Percentiles rank a stretch among this genome's conserved stretches.
These are phyloP conservation scores for Todiramphus chloris DNA, from an alignment of 2,113 vertebrate species.

Conservation along the genomic window DNA sequence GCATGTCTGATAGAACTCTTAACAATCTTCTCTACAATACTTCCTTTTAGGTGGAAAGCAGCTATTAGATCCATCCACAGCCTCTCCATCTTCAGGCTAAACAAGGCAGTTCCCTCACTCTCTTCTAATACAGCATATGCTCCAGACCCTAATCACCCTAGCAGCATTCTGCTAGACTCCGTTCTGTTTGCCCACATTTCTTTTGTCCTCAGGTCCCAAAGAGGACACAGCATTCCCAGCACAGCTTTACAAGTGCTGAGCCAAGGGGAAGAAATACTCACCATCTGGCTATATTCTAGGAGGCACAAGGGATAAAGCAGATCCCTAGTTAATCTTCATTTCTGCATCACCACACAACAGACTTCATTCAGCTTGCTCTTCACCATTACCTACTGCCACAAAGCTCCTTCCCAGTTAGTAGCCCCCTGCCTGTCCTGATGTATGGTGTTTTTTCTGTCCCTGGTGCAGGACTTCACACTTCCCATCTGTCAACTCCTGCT, in stretches of 20 bases:
- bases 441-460: background rate
- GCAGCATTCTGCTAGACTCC: background rate
- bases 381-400: background rate
- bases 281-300: background rate
- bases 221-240: background rate
- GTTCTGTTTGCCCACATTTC: background rate
- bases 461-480: background rate
- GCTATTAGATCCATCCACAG: background rate
- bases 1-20: background rate
- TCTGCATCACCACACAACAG: background rate
- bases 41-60: background rate
- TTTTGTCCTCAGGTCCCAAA: background rate
- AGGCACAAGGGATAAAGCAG: background rate
- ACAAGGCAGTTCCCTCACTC: background rate
- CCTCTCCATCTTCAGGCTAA: background rate
- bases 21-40: background rate
- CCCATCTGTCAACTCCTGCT: background rate
- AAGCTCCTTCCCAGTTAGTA: background rate
- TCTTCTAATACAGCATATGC: background rate
- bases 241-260: background rate
- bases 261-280: background rate
- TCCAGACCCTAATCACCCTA: background rate
- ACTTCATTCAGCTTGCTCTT: background rate
- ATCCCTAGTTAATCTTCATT: background rate
- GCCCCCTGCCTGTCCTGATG: fast-evolving